Percentiles rank a stretch among this genome's conserved stretches.
Evolutionary conservation across 2,797 vertebrate genomes (phyloP).

Genomic region (Ctenochaetus hawaiiensis): DNA sequence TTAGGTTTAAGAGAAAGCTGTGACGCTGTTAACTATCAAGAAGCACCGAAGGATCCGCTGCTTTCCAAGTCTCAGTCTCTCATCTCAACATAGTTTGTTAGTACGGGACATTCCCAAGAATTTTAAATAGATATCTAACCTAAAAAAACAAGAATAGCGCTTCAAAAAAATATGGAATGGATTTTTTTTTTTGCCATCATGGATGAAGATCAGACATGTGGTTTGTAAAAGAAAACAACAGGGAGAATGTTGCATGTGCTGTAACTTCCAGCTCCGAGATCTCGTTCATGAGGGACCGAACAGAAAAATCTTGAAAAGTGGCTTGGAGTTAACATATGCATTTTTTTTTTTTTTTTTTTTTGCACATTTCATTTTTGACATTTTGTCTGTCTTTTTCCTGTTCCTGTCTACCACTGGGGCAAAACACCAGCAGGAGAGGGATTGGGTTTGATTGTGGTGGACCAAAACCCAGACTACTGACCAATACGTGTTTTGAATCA

Average conservation of each 20-base stretch:
- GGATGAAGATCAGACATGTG: conserved; percentile 63
- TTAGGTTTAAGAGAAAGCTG: conserved; percentile 4
- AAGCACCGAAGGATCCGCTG: conserved; percentile 11
- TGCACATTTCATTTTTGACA: conserved; percentile 48
- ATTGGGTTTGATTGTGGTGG: conserved; percentile 76
- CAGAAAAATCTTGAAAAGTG: conserved; percentile 59
- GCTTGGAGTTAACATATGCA: conserved; percentile 23
- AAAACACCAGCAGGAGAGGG: conserved; percentile 68
- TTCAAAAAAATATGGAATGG: conserved; percentile 58
- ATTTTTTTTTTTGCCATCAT: conserved; percentile 66
- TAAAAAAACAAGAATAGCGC: conserved; percentile 48
- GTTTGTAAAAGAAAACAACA: conserved; percentile 70
- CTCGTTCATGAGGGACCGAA: conserved; percentile 47
- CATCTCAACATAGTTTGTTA: conserved; percentile 57
- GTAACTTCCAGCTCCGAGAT: conserved; percentile 55
- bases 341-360: conserved; percentile 54
- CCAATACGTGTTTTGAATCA: conserved; percentile 69
- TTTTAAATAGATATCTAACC: conserved; percentile 51
- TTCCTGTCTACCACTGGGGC: conserved; percentile 55
- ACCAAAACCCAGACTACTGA: conserved; percentile 74
- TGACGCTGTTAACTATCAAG: conserved; percentile 6
- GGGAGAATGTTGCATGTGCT: conserved; percentile 63
- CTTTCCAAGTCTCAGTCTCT: conserved; percentile 42
- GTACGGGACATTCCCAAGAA: conserved; percentile 53
- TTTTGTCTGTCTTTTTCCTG: conserved; percentile 55